phyloP scores from a whole-genome alignment of 1,140 invertebrate species.

The Tribolium castaneum region DNA sequence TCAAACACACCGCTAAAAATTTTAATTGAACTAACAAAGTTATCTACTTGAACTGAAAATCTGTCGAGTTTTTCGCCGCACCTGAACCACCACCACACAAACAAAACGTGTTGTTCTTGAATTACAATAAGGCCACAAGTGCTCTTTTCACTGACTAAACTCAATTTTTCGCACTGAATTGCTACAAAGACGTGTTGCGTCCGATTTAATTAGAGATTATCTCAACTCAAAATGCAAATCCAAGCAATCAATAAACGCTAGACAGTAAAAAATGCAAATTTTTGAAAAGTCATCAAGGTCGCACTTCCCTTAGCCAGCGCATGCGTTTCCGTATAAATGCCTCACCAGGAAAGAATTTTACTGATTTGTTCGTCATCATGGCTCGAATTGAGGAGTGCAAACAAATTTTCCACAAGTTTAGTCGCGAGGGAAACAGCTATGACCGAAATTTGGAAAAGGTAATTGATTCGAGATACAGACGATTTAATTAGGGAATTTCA shows the following conservation, averaged over 20 bases:
- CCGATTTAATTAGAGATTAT: neutral
- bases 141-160: neutral
- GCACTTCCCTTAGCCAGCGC: neutral
- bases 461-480: neutral
- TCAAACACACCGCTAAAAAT: neutral
- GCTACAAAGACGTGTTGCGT: neutral
- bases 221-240: neutral
- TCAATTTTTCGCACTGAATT: neutral
- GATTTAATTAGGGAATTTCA: neutral
- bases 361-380: neutral
- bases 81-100: neutral
- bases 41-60: neutral
- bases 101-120: conserved; percentile 3
- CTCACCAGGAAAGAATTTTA: neutral
- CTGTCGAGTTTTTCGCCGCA: neutral
- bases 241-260: neutral
- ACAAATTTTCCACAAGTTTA: neutral
- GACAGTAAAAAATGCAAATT: neutral
- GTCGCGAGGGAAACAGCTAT: neutral
- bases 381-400: neutral
- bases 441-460: neutral
- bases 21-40: neutral
- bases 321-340: neutral
- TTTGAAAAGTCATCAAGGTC: neutral
- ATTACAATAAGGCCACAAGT: neutral